Base-by-base conservation (phyloP, 2,888 invertebrate genomes). In the Amphipoea lucens region DNA sequence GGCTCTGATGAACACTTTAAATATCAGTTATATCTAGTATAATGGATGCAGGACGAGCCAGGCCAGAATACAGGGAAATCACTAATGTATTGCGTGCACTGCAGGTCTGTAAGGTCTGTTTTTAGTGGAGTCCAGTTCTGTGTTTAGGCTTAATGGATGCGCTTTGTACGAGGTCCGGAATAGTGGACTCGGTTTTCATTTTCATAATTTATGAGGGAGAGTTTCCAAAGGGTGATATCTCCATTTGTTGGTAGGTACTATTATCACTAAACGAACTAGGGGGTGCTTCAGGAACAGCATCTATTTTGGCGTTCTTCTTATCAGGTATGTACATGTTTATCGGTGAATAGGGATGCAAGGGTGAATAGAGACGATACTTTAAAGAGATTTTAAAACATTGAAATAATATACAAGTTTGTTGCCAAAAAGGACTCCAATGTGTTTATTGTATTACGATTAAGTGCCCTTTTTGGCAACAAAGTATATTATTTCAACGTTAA, bases 51-150 rank as follows among this genome's bases (percentile, higher is more conserved):
- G 77, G 66, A 48, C 65, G 51, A 60, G 76, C 40, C 48, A n/a
- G 57, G 73, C 65, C 51, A 60, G 45, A 69, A 79, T 73, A 69
- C 60, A 69, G 82, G 51, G 36, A 63, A 66, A 85, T 83, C 65
- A 75, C 69, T 78, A 77, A 78, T 83, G 72, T 83, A 73, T 73
- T 76, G 79, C 79, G 29, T 82, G 40, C 40, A 65, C 40, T 29
- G 54, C 42, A 23, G 60, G 69, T 71, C 67, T 73, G 42, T 40
- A 36, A 51, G 77, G 51, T 48, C 57, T 60, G 73, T 70, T 65
- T 79, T 82, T 45, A 69, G 60, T 72, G 6, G 29, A 48, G 62
- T 68, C 9, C 54, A 20, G 62, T 82, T 66, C 29, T 23, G 57
- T 60, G 85, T 85, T 74, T 60, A 85, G 71, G 45, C 29, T 51